Percentiles rank a stretch among this genome's conserved stretches.
Evolutionary conservation across 2,113 vertebrate species (phyloP).

Genomic region (Solea senegalensis): DNA sequence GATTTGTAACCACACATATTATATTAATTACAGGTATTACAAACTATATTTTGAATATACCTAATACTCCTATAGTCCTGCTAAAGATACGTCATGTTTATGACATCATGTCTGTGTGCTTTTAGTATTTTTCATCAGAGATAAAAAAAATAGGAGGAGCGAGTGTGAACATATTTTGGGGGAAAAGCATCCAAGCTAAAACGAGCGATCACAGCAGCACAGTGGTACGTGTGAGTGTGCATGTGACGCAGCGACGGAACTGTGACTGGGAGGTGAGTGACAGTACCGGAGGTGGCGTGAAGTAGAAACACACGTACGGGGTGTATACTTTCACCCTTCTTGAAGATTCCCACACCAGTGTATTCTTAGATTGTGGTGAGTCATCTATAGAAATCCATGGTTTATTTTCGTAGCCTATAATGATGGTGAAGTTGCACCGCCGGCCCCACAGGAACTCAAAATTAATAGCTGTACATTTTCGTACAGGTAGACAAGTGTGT

Average conservation of each 20-base stretch:
- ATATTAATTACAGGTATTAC: too few species aligned
- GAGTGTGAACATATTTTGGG: background rate
- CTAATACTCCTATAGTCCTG: background rate
- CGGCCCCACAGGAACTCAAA: constrained; percentile 16
- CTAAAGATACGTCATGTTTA: too few species aligned
- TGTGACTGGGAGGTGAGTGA: constrained; percentile 28
- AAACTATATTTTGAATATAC: background rate
- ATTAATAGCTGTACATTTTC: constrained; percentile 25
- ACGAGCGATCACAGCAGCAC: too few species aligned
- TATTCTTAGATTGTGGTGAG: constrained; percentile 66
- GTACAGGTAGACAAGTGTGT: constrained; percentile 11
- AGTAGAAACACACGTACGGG: background rate
- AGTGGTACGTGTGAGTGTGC: too few species aligned
- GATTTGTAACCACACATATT: background rate
- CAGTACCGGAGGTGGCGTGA: background rate
- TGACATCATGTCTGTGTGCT: too few species aligned
- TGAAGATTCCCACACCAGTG: constrained; percentile 39
- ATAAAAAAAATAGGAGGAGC: background rate
- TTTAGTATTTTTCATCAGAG: background rate
- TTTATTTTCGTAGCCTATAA: constrained; percentile 53
- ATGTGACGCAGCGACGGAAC: background rate
- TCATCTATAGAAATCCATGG: constrained; percentile 46
- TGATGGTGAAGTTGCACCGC: constrained; percentile 37
- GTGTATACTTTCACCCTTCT: constrained; percentile 17
- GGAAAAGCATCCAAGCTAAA: constrained; percentile 5